A percentile compares a stretch with the other conserved stretches of the same genome.
Conservation (phyloP, 2,797 vertebrate genomes). For the Melanotaenia boesemani region DNA sequence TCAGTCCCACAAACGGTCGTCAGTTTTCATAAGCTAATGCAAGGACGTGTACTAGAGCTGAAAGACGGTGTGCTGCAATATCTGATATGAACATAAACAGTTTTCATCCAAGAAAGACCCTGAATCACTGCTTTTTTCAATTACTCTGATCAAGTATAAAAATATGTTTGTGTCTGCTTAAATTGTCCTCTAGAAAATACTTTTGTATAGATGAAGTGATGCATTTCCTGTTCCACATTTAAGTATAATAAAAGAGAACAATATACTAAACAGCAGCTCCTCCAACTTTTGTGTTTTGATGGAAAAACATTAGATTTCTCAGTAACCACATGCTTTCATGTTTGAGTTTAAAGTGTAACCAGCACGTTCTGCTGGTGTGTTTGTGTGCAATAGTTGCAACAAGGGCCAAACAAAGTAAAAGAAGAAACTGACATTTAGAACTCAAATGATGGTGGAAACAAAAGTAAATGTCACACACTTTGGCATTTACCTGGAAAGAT, state of each 20-base stretch:
- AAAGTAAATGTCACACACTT: slow-evolving; percentile 16
- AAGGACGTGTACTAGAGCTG: neutral
- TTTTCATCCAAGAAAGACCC: neutral
- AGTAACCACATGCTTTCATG: neutral
- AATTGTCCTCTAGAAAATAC: slow-evolving; percentile 7
- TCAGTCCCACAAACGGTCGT: slow-evolving; percentile 3
- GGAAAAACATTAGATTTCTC: neutral
- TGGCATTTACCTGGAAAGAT: neutral
- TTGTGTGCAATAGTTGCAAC: slow-evolving; percentile 38
- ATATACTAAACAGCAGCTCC: neutral
- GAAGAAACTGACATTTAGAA: neutral
- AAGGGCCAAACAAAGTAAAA: slow-evolving; percentile 17
- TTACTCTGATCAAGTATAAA: neutral
- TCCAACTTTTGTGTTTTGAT: slow-evolving; percentile 3
- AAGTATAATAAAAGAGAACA: neutral
- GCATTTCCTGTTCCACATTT: slow-evolving; percentile 8
- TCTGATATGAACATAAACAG: neutral
- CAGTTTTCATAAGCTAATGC: neutral
- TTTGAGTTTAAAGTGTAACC: slow-evolving; percentile 44
- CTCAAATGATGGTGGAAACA: slow-evolving; percentile 23
- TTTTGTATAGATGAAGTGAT: neutral
- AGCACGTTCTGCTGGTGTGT: slow-evolving; percentile 30
- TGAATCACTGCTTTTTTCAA: neutral
- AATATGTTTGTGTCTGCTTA: neutral
- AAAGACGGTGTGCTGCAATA: neutral